These are phyloP conservation scores for Myrmophylax atrothorax DNA, from an alignment of 2,113 vertebrate genomes.

Conservation along the genomic window DNA sequence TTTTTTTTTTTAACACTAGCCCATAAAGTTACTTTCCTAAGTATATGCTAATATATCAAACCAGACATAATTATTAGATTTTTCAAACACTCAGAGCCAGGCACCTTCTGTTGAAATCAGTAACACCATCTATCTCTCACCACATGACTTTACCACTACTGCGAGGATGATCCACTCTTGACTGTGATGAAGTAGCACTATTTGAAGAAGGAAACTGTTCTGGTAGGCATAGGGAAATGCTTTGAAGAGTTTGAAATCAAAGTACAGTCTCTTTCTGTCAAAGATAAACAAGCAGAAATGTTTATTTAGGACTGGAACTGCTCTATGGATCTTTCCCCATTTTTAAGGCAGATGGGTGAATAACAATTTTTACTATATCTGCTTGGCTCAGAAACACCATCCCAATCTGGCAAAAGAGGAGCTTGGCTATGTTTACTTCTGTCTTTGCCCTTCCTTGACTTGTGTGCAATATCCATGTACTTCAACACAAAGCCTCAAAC, in stretches of 20 bases:
- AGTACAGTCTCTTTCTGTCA: neutral
- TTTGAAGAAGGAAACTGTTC: neutral
- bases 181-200: neutral
- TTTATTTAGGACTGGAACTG: neutral
- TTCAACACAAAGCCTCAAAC: neutral
- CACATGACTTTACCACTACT: neutral
- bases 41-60: neutral
- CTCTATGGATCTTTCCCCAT: neutral
- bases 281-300: neutral
- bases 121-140: neutral
- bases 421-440: neutral
- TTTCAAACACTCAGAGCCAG: neutral
- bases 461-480: neutral
- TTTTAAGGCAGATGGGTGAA: neutral
- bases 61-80: neutral
- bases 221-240: neutral
- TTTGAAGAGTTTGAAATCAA: slow-evolving; percentile 19
- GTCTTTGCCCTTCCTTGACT: neutral
- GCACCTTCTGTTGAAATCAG: slow-evolving; percentile 15
- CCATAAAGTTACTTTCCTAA: neutral
- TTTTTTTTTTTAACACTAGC: neutral
- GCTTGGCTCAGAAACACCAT: neutral
- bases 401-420: neutral
- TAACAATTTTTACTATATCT: neutral
- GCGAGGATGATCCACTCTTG: neutral